Base-by-base conservation (phyloP, 1,140 invertebrate species). In the Galleria mellonella region DNA sequence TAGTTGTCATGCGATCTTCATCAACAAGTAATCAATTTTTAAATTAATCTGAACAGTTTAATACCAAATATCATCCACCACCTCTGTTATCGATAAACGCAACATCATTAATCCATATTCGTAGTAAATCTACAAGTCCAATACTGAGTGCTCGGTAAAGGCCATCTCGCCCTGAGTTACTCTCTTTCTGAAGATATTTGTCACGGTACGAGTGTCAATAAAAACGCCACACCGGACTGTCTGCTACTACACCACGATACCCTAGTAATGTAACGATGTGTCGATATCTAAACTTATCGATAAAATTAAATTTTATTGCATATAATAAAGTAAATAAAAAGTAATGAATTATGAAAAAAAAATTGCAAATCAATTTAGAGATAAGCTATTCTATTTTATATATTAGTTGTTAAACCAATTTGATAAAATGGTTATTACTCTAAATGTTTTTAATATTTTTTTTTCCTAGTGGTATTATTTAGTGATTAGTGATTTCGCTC, bases 121-220 rank as follows among this genome's bases (percentile, higher is more conserved):
- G 17, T 35, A 12, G 42, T 35, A 49, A 49, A 49, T 49, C 47
- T 49, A 43, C 47, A 49, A 49, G 37, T 51, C 39, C 32, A 42
- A 51, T 33, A 46, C 12, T 31, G 49, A n/a, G 43, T 13, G 33
- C 33, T 36, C 17, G 17, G 32, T 14, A 13, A 43, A 27, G 39
- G 30, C 29, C 46, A 39, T 14, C 27, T 36, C n/a, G 37, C 30
- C 32, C 42, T 12, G 38, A 49, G 47, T 49, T 37, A 33, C 30
- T 47, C 31, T 36, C 14, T 44, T 55, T 47, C 50, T 47, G 31
- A 27, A 58, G 72, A 68, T 81, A 78, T 84, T 84, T 84, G 77
- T 84, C 81, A 84, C 77, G 50, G 57, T 55, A 78, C 62, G 66
- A 84, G 81, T 81, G 77, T 84, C 81, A 84, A 84, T 84, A 84